These are phyloP conservation scores for Chamaetylas fuelleborni DNA, from an alignment of 2,113 vertebrate species.

Conservation along the genomic window DNA sequence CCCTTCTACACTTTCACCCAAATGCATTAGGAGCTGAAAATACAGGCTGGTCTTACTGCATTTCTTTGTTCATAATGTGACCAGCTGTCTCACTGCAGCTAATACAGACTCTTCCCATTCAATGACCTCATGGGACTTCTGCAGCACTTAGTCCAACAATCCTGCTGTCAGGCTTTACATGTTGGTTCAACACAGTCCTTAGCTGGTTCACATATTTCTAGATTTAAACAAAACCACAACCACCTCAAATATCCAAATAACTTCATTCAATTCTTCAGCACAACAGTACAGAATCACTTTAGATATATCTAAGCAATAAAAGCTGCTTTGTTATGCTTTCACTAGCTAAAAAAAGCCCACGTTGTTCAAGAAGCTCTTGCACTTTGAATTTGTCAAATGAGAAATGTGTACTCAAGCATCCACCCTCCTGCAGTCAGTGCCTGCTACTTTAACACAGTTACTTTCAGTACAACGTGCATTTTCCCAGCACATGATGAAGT, in stretches of 20 bases:
- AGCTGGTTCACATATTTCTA: not conserved
- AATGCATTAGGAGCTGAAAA: not conserved
- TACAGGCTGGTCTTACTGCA: not conserved
- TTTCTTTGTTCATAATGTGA: not conserved
- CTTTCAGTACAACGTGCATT: not conserved
- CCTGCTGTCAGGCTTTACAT: not conserved
- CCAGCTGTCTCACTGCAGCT: not conserved
- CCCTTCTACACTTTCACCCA: not conserved
- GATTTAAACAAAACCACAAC: not conserved
- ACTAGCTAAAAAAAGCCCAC: not conserved
- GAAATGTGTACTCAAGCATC: not conserved
- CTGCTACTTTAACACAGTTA: not conserved
- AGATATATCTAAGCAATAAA: slow-evolving; percentile 37
- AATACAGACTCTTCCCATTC: not conserved
- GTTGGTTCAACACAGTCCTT: not conserved
- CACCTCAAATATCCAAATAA: not conserved
- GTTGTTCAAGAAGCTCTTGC: not conserved
- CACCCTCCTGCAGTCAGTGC: not conserved
- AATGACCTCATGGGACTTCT: not conserved
- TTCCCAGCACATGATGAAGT: not conserved
- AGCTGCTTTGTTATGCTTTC: not conserved
- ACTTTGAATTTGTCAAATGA: not conserved
- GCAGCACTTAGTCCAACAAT: not conserved
- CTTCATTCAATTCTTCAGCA: slow-evolving; percentile 2
- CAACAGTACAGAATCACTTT: not conserved